Evolutionary conservation across 2,113 vertebrate genomes (phyloP).

Genomic region (Tauraco erythrolophus): DNA sequence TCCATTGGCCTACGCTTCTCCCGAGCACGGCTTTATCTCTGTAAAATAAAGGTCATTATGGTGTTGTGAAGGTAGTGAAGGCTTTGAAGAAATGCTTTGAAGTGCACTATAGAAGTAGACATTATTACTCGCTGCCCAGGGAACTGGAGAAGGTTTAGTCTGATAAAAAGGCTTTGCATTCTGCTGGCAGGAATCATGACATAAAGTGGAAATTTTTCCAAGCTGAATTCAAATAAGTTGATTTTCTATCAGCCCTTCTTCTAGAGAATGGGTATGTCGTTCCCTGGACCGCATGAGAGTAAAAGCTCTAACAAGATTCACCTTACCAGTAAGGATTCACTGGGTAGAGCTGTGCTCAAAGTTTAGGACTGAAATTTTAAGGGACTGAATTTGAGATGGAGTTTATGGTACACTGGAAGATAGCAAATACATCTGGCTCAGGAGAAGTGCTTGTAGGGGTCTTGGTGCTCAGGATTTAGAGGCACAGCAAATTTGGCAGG

Average conservation of each 20-base stretch:
- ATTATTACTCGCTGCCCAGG: constrained; percentile 56
- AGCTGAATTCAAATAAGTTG: constrained; percentile 57
- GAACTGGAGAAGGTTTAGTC: constrained; percentile 51
- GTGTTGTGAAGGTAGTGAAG: neutral
- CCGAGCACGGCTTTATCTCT: neutral
- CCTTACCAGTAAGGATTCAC: neutral
- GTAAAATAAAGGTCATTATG: constrained; percentile 44
- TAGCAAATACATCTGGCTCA: neutral
- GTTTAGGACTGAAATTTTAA: neutral
- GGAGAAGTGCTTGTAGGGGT: neutral
- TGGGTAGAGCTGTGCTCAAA: neutral
- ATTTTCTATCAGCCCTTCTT: constrained; percentile 27
- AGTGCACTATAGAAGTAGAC: constrained; percentile 18
- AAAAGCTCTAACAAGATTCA: constrained; percentile 8
- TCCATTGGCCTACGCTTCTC: neutral
- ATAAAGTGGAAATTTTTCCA: constrained; percentile 48
- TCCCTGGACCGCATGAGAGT: neutral
- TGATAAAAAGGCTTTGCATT: constrained; percentile 61
- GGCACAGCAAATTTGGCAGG: neutral
- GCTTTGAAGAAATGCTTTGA: constrained; percentile 59
- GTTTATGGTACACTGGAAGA: neutral
- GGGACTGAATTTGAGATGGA: neutral
- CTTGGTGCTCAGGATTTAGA: neutral
- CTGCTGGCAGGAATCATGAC: constrained; percentile 43
- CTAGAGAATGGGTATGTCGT: neutral